These are phyloP conservation scores for Glandiceps talaboti DNA, from an alignment of 53 echinoderm and acorn worm species.

Conservation along the genomic window DNA sequence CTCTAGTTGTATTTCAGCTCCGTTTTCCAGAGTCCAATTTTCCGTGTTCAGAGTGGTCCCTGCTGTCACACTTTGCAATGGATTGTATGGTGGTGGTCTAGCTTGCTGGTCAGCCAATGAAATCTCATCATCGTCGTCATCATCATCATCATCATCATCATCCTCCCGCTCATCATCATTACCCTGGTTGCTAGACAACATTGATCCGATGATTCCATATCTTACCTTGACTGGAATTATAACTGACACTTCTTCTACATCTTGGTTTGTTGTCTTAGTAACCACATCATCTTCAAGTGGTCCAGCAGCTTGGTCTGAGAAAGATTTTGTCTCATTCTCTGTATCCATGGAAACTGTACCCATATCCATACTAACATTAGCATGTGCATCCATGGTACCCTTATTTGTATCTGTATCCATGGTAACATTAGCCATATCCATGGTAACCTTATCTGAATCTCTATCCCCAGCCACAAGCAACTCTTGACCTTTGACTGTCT, in stretches of 20 bases:
- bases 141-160: background rate
- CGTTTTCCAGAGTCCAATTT: constrained; percentile 16
- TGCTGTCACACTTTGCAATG: background rate
- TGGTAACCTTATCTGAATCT: too few relatives aligned
- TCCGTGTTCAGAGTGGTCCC: constrained; percentile 18
- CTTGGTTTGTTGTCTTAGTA: too few relatives aligned
- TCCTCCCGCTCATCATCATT: background rate
- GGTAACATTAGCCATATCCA: background rate
- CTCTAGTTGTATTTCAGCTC: constrained; percentile 34
- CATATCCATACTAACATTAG: background rate
- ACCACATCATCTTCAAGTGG: too few relatives aligned
- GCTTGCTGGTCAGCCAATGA: background rate
- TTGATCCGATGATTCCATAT: background rate
- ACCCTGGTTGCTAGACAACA: too few relatives aligned
- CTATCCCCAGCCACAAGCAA: too few relatives aligned
- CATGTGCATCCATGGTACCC: background rate
- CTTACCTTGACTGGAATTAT: background rate
- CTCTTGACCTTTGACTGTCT: background rate
- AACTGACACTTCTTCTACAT: background rate
- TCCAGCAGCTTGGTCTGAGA: too few relatives aligned
- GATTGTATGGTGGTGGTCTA: background rate
- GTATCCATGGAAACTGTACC: too few relatives aligned
- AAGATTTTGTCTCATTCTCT: too few relatives aligned
- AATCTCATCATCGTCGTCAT: background rate
- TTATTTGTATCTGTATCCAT: background rate